Conservation (phyloP, 2,888 invertebrate species). For the Catocala nupta region DNA sequence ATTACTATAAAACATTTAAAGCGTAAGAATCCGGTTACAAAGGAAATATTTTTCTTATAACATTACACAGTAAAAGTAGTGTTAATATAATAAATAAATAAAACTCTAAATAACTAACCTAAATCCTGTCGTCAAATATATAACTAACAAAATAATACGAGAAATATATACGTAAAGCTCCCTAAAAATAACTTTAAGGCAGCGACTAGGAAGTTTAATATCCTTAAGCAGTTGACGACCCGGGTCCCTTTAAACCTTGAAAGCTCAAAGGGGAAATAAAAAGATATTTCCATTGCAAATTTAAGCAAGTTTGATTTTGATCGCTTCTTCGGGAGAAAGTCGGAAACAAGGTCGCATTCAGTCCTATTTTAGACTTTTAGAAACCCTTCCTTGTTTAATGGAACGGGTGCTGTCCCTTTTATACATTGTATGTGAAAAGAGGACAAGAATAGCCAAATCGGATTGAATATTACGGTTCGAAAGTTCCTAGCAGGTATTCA, state of each 20-base stretch:
- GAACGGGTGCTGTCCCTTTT: slow-evolving; percentile 25
- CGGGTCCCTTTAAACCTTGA: slow-evolving; percentile 65
- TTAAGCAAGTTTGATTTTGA: slow-evolving; percentile 74
- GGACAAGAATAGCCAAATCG: slow-evolving; percentile 12
- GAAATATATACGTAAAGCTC: slow-evolving; percentile 37
- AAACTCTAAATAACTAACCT: neutral
- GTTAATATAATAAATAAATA: too few relatives aligned
- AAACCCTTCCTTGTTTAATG: slow-evolving; percentile 37
- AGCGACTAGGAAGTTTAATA: slow-evolving; percentile 65
- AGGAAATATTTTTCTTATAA: too few relatives aligned
- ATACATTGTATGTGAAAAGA: slow-evolving; percentile 10
- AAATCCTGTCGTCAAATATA: neutral
- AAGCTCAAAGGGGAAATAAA: slow-evolving; percentile 78
- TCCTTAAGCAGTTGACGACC: slow-evolving; percentile 71
- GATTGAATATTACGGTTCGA: slow-evolving; percentile 20
- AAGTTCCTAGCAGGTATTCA: slow-evolving; percentile 21
- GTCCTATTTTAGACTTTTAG: slow-evolving; percentile 35
- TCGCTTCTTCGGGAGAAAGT: slow-evolving; percentile 65
- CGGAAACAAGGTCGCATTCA: slow-evolving; percentile 59
- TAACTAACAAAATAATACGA: slow-evolving; percentile 26
- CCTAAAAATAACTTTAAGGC: slow-evolving; percentile 51
- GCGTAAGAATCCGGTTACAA: too few relatives aligned
- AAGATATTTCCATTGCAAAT: slow-evolving; percentile 77
- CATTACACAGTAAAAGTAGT: too few relatives aligned
- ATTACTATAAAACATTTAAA: too few relatives aligned